These are phyloP conservation scores for Diplolepis rosae DNA, from an alignment of 2,888 invertebrate genomes.

Conservation along the genomic window DNA sequence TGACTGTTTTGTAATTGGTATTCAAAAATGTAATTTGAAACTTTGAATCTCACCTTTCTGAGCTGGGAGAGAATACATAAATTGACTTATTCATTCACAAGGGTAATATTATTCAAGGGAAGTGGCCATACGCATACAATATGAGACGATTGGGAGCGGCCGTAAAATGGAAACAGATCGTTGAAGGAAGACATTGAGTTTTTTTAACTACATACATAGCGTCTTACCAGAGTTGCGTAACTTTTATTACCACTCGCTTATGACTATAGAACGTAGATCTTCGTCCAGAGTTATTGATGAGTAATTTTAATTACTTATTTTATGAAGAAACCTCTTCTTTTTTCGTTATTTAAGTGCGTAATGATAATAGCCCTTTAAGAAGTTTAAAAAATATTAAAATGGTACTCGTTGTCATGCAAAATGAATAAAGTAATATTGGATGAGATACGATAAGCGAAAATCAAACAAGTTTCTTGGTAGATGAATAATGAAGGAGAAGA, in stretches of 20 bases:
- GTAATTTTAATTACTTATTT: no score
- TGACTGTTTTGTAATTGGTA: neutral
- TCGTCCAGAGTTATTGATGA: neutral
- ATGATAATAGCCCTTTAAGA: no score
- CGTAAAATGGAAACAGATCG: conserved; percentile 21
- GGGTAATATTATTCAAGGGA: conserved; percentile 21
- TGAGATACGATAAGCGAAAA: conserved; percentile 31
- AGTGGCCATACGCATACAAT: conserved; percentile 4
- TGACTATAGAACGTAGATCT: neutral
- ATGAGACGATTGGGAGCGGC: conserved; percentile 9
- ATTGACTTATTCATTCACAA: conserved; percentile 11
- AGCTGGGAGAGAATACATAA: neutral
- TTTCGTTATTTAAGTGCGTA: no score
- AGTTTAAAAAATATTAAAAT: neutral
- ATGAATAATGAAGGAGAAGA: conserved; percentile 31
- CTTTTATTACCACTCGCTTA: neutral
- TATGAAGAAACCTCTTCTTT: no score
- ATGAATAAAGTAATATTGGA: conserved; percentile 28
- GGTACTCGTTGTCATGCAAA: neutral
- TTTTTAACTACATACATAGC: neutral
- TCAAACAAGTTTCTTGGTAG: conserved; percentile 27
- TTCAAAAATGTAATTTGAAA: conserved; percentile 10
- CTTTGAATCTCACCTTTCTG: conserved; percentile 9
- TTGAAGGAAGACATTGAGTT: conserved; percentile 1
- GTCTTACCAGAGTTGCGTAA: neutral